phyloP scores from a whole-genome alignment of 2,113 vertebrate genomes.

The Lepus europaeus region DNA sequence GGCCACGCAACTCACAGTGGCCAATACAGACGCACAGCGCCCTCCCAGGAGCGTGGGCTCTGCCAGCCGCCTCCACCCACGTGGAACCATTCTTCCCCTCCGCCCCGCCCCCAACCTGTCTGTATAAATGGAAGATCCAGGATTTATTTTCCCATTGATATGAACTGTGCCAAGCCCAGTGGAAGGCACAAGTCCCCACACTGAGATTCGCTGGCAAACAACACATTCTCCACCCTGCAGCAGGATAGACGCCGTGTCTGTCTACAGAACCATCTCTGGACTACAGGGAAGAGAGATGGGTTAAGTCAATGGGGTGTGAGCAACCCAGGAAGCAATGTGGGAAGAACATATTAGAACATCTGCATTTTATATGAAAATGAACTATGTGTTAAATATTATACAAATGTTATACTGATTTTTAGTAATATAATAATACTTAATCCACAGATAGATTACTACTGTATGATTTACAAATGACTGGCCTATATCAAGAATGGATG shows the following conservation, averaged over 20 bases:
- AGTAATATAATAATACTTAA: background rate
- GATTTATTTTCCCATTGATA: conserved; percentile 13
- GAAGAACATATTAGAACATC: background rate
- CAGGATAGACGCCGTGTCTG: background rate
- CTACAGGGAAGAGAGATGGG: background rate
- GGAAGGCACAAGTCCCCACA: background rate
- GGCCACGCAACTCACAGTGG: background rate
- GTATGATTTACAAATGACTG: background rate
- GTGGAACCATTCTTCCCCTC: background rate
- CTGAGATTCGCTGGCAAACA: background rate
- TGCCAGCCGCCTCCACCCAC: background rate
- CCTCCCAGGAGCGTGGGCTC: too few species aligned
- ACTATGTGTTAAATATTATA: background rate
- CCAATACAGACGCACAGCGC: background rate
- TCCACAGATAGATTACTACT: background rate
- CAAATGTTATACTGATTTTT: background rate
- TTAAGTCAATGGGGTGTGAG: background rate
- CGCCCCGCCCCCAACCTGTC: background rate
- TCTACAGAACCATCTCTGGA: background rate
- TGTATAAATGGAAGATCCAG: background rate
- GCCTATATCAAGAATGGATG: background rate
- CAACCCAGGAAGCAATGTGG: background rate
- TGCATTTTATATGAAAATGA: background rate
- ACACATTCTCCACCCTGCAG: background rate
- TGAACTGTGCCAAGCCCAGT: background rate